phyloP scores from a whole-genome alignment of 2,113 vertebrate species.

The Pampusana beccarii region DNA sequence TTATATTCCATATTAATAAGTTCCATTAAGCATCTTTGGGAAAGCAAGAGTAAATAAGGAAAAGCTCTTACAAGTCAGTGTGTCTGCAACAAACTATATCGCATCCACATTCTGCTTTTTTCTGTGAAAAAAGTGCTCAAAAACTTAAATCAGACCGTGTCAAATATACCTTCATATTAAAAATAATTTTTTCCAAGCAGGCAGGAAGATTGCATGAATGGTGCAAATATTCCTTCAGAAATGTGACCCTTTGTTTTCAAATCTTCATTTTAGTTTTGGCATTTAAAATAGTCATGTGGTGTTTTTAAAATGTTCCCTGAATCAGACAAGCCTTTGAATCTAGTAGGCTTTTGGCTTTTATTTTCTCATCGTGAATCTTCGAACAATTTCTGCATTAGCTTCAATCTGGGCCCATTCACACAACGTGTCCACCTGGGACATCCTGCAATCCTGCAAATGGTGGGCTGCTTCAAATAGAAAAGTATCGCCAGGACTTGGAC shows the following conservation, averaged over 20 bases:
- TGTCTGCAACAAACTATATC: not conserved
- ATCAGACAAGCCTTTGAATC: constrained; percentile 30
- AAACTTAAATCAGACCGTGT: not conserved
- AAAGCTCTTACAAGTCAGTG: not conserved
- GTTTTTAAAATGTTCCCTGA: constrained; percentile 55
- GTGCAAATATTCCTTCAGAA: not conserved
- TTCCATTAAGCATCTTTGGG: not conserved
- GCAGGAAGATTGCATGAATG: not conserved
- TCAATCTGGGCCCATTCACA: constrained; percentile 52
- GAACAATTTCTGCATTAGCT: constrained; percentile 50
- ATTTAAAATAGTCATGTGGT: constrained; percentile 54
- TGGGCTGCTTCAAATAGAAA: constrained; percentile 34
- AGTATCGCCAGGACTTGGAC: constrained; percentile 3
- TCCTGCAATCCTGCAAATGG: constrained; percentile 18
- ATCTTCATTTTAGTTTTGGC: constrained; percentile 5
- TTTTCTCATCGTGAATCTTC: constrained; percentile 55
- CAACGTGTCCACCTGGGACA: constrained; percentile 23
- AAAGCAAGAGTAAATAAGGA: not conserved
- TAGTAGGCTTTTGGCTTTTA: constrained; percentile 35
- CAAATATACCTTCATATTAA: not conserved
- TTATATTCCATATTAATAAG: not conserved
- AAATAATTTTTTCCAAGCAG: not conserved
- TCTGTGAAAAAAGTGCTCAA: not conserved
- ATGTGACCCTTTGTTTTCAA: constrained; percentile 1
- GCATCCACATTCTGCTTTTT: not conserved